Base-by-base conservation (phyloP, 1,140 invertebrate species). In the Metopolophium dirhodum region DNA sequence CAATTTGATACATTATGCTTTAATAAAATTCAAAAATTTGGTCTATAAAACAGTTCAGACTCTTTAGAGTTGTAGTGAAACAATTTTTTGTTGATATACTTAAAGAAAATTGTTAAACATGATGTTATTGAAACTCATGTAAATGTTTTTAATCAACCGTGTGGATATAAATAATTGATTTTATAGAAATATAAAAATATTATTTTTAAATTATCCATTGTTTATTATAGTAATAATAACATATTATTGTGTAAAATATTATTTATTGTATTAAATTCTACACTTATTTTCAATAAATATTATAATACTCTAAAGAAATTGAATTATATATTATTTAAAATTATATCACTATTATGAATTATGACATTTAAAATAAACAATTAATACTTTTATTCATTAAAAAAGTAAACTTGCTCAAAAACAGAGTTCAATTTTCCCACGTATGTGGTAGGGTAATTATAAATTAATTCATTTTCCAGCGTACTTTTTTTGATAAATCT, bases 331-430 rank as follows among this genome's bases (percentile, higher is more conserved):
- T 68, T n/a, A n/a, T 68, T 68, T 14, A n/a, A 68, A 68, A n/a
- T 68, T 30, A n/a, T n/a, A 68, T 2, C n/a, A 18, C 11, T n/a
- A 68, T 14, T n/a, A 3, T 68, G 61, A 68, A 4, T n/a, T n/a
- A 2, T 68, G 61, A 30, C 20, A 68, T 30, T 68, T 68, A n/a
- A 11, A 77, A 6, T 4, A 7, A 77, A n/a, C 14, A 18, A 51
- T 22, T 6, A 7, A 35, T n/a, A 45, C 9, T 54, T 77, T 77
- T 22, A 88, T 14, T 88, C 47, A 82, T 30, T 49, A 35, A 82
- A 91, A 77, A 91, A 91, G 47, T 91, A 91, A 82, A 82, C 90
- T 82, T 91, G 41, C 77, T 91, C 90, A 23, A 82, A 91, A 18
- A 6, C 1, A 77, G 14, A 45, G 4, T 91, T n/a, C 7, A 51